Percentiles rank a stretch among this genome's conserved stretches.
Evolutionary conservation across 2,888 invertebrate genomes (phyloP).

Genomic region (Molorchus minor): DNA sequence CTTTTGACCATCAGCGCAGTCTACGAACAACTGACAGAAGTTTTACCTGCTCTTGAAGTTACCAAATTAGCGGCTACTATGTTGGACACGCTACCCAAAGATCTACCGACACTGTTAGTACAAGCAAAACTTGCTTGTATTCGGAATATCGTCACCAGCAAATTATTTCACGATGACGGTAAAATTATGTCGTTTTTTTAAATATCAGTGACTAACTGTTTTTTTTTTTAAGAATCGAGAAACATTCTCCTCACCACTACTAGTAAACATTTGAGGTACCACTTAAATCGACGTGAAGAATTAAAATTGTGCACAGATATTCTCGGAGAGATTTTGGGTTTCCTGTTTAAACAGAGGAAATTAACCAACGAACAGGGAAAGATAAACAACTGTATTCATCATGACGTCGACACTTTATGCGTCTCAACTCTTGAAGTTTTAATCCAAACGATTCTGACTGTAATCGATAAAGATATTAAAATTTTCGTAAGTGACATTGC

Average conservation of each 20-base stretch:
- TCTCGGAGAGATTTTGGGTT: constrained; percentile 82
- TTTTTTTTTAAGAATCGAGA: constrained; percentile 75
- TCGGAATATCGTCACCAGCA: constrained; percentile 79
- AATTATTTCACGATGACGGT: constrained; percentile 77
- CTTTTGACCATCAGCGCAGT: constrained; percentile 85
- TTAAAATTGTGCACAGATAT: constrained; percentile 86
- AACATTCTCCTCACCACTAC: constrained; percentile 83
- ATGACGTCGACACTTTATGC: constrained; percentile 85
- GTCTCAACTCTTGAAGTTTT: constrained; percentile 83
- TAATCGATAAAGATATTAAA: constrained; percentile 74
- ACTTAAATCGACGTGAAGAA: constrained; percentile 83
- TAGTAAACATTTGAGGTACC: constrained; percentile 85
- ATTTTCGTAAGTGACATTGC: constrained; percentile 65
- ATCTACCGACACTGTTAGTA: constrained; percentile 73
- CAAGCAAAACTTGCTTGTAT: constrained; percentile 86
- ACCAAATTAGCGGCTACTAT: constrained; percentile 83
- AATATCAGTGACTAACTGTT: neutral
- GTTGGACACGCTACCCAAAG: constrained; percentile 77
- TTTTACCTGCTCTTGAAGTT: constrained; percentile 78
- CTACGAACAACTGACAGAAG: constrained; percentile 81
- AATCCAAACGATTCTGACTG: constrained; percentile 83
- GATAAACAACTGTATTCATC: constrained; percentile 72
- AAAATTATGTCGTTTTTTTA: constrained; percentile 22
- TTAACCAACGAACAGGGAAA: constrained; percentile 65
- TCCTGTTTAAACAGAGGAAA: constrained; percentile 67